These are phyloP conservation scores for Australoheros scitulus DNA, from an alignment of 2,113 vertebrate species.

Conservation along the genomic window DNA sequence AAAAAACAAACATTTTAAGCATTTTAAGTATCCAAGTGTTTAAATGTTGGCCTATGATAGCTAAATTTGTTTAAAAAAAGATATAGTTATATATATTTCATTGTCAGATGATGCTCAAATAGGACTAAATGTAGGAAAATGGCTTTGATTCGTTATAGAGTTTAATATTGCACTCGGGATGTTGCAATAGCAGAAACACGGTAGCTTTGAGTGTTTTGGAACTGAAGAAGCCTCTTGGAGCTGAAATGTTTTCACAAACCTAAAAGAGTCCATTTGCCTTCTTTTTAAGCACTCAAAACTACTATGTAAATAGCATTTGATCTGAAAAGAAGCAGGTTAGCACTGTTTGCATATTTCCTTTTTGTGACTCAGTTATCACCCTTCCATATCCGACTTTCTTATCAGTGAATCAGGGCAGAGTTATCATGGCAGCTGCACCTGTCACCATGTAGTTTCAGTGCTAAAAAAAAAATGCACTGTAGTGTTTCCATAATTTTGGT, in stretches of 20 bases:
- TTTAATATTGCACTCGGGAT: neutral
- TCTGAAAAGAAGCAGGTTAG: neutral
- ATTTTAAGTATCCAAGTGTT: neutral
- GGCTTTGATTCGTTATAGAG: too few relatives aligned
- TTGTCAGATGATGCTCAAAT: neutral
- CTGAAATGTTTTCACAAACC: neutral
- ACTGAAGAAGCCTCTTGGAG: neutral
- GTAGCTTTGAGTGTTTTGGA: neutral
- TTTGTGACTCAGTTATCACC: neutral
- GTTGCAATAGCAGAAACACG: rapidly evolving
- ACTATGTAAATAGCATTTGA: neutral
- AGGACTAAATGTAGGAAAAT: neutral
- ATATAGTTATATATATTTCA: too few relatives aligned
- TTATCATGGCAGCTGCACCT: too few relatives aligned
- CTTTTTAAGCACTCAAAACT: neutral
- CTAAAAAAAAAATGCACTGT: too few relatives aligned
- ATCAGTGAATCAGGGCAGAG: neutral
- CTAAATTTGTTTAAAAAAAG: neutral
- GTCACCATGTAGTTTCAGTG: too few relatives aligned
- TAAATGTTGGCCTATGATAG: neutral
- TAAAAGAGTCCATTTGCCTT: neutral
- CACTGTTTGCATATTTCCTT: neutral
- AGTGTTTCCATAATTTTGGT: too few relatives aligned
- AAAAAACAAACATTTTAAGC: neutral
- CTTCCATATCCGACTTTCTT: neutral